Percentiles rank a stretch among this genome's conserved stretches.
Evolutionary conservation across 1,140 invertebrate species (phyloP).

Genomic region (honey bee (Apis mellifera)): DNA sequence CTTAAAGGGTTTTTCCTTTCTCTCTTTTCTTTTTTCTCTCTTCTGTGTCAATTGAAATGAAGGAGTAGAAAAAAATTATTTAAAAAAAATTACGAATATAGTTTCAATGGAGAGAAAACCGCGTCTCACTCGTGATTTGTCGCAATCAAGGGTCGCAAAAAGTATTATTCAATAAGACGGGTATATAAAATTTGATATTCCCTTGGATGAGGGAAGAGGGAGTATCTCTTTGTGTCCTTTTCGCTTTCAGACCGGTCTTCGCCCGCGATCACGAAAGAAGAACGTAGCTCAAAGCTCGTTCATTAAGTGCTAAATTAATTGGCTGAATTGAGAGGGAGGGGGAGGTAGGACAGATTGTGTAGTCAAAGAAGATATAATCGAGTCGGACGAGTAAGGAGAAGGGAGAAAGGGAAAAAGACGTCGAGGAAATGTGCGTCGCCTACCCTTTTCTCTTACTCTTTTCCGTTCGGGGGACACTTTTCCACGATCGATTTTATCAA

Average conservation of each 20-base stretch:
- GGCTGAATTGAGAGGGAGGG: conserved; percentile 68
- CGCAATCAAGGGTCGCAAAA: not conserved
- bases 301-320: conserved; percentile 72
- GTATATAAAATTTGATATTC: not conserved
- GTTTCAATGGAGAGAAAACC: too few species aligned
- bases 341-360: conserved; percentile 57
- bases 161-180: not conserved
- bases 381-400: conserved; percentile 32
- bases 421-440: not conserved
- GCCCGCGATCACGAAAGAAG: conserved; percentile 40
- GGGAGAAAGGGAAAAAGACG: not conserved
- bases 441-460: too few species aligned
- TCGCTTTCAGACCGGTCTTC: not conserved
- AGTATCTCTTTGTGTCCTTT: too few species aligned
- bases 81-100: too few species aligned
- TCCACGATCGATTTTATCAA: too few species aligned
- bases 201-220: not conserved
- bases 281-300: conserved; percentile 70
- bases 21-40: too few species aligned
- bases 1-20: too few species aligned
- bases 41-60: too few species aligned
- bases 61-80: too few species aligned
- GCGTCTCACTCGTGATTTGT: too few species aligned
- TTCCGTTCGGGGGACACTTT: too few species aligned
- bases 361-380: conserved; percentile 64